Percentiles rank a stretch among this genome's conserved stretches.
Conservation (phyloP, 53 echinoderm and acorn worm genomes). For the Holothuria leucospilota region DNA sequence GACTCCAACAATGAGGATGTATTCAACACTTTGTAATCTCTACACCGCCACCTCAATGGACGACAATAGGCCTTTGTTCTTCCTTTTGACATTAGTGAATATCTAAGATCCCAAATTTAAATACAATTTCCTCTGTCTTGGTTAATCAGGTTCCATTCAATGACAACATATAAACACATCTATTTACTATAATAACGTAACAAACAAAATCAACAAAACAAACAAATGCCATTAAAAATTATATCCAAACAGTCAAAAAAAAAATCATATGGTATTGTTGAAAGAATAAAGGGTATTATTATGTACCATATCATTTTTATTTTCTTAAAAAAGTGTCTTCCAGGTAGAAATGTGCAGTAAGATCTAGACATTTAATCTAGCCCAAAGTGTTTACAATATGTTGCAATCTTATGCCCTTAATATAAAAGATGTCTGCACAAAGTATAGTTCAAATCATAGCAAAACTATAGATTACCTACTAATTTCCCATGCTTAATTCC, state of each 20-base stretch:
- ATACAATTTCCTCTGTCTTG: conserved; percentile 23
- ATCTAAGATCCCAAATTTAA: conserved; percentile 23
- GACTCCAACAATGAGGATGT: not conserved
- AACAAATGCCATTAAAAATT: conserved; percentile 15
- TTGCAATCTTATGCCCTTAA: no score
- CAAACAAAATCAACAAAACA: conserved; percentile 36
- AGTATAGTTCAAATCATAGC: no score
- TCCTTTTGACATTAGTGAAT: conserved; percentile 14
- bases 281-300: conserved; percentile 49
- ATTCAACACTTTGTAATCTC: conserved; percentile 47
- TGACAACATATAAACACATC: conserved; percentile 25
- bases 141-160: conserved; percentile 19
- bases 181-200: conserved; percentile 30
- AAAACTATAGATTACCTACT: no score
- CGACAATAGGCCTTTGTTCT: conserved; percentile 46
- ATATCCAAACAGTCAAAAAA: conserved; percentile 18
- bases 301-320: not conserved
- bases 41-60: conserved; percentile 50
- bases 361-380: no score
- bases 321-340: no score
- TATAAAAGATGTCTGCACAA: no score
- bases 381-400: no score
- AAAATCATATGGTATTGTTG: conserved; percentile 22
- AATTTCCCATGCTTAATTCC: no score
- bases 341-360: no score